These are phyloP conservation scores for Athene cunicularia DNA, from an alignment of 2,113 vertebrate species.

Conservation along the genomic window DNA sequence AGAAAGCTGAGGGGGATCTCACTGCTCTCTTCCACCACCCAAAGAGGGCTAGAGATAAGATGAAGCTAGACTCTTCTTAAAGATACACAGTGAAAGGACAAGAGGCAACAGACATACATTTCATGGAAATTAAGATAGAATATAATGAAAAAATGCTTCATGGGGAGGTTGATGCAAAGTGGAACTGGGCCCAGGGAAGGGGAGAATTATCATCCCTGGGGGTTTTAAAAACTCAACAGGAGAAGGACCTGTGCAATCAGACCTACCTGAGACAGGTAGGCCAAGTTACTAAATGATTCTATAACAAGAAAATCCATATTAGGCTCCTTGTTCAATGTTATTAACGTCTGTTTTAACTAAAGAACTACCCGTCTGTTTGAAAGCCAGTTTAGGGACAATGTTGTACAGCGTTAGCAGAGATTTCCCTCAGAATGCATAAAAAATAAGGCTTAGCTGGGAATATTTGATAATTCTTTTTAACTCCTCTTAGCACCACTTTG, in stretches of 20 bases:
- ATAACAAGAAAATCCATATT: background rate
- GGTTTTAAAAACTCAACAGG: background rate
- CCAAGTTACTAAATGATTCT: background rate
- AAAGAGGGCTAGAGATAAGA: background rate
- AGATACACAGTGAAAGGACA: background rate
- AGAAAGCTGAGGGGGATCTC: background rate
- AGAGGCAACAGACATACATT: background rate
- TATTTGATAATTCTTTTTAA: background rate
- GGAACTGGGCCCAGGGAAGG: background rate
- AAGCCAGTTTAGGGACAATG: background rate
- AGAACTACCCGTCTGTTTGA: background rate
- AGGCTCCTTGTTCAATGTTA: background rate
- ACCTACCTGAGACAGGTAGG: background rate
- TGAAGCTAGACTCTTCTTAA: background rate
- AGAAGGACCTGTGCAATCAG: background rate
- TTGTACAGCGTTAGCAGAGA: rapidly evolving
- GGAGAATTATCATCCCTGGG: background rate
- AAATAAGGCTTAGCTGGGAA: background rate
- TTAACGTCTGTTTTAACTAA: background rate
- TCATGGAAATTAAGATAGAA: background rate
- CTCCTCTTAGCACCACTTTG: background rate
- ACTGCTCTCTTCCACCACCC: background rate
- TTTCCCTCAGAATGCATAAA: background rate
- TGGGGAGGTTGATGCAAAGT: background rate
- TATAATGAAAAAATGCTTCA: background rate